Evolutionary conservation across 2,113 vertebrate species (phyloP).

Genomic region (Salvelinus sp.): DNA sequence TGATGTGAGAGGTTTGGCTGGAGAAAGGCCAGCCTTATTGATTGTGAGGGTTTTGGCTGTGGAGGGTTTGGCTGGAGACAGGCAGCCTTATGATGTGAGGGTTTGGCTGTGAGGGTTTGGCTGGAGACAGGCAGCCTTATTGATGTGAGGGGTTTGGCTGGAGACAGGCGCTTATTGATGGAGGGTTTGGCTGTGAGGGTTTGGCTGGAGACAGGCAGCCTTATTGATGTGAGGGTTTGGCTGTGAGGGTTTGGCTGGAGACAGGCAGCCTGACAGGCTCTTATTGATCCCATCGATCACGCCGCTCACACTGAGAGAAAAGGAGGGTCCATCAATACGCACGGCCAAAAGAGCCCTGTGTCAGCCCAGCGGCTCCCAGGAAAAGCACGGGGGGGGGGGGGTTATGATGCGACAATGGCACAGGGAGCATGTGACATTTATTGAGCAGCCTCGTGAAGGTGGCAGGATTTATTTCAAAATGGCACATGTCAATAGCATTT

Average conservation of each 20-base stretch:
- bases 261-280: slow-evolving; percentile 26
- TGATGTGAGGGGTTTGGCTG: not conserved
- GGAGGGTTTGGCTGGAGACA: slow-evolving; percentile 4
- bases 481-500: slow-evolving; percentile 1
- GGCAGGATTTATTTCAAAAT: not conserved
- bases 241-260: not conserved
- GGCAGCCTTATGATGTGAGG: not conserved
- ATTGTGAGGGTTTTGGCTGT: not conserved
- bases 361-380: not conserved
- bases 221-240: not conserved
- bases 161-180: slow-evolving; percentile 10
- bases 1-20: no score
- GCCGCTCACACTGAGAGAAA: not conserved
- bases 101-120: not conserved
- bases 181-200: no score
- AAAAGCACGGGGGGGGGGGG: not conserved
- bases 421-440: not conserved
- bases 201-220: no score
- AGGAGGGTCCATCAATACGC: not conserved
- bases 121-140: slow-evolving; percentile 16
- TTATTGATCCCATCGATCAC: slow-evolving; percentile 25
- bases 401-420: not conserved
- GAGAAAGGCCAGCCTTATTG: no score
- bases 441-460: not conserved
- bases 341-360: not conserved